Conservation (phyloP, 2,797 vertebrate genomes). For the Sebastes baramenuke region DNA sequence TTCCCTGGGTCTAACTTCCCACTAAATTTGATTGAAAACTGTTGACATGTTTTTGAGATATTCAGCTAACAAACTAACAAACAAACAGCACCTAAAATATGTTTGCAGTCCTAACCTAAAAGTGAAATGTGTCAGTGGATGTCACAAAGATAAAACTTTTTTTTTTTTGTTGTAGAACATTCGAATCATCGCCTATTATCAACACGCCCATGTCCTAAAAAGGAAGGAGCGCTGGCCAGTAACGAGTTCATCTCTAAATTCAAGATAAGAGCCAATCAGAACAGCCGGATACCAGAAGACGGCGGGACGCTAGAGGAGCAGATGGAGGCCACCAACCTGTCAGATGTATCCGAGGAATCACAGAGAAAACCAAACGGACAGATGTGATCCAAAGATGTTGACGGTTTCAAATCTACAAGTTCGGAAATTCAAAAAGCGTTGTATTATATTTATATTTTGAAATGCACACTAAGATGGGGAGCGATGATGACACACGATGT, state of each 20-base stretch:
- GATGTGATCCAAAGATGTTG: constrained; percentile 30
- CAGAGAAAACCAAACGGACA: constrained; percentile 54
- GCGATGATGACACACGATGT: not conserved
- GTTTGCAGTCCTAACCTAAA: not conserved
- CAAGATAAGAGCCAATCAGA: constrained; percentile 53
- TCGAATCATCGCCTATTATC: constrained; percentile 55
- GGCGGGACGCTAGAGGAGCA: constrained; percentile 49
- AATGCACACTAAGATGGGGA: not conserved
- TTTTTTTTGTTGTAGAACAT: constrained; percentile 62
- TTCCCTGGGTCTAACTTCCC: not conserved
- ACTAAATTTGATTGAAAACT: not conserved
- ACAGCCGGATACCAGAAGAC: constrained; percentile 34
- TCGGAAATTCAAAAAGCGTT: not conserved
- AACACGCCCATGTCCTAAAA: constrained; percentile 69
- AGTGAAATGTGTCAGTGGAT: not conserved
- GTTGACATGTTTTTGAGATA: not conserved
- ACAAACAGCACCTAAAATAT: not conserved
- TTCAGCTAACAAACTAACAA: not conserved
- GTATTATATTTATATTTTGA: constrained; percentile 60
- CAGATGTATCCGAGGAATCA: constrained; percentile 37
- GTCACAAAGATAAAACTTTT: not conserved
- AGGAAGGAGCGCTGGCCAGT: constrained; percentile 80
- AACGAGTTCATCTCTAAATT: constrained; percentile 83
- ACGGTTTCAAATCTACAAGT: not conserved
- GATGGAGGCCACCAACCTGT: constrained; percentile 53